These are phyloP conservation scores for Blera fallax DNA, from an alignment of 2,888 invertebrate genomes.

Conservation along the genomic window DNA sequence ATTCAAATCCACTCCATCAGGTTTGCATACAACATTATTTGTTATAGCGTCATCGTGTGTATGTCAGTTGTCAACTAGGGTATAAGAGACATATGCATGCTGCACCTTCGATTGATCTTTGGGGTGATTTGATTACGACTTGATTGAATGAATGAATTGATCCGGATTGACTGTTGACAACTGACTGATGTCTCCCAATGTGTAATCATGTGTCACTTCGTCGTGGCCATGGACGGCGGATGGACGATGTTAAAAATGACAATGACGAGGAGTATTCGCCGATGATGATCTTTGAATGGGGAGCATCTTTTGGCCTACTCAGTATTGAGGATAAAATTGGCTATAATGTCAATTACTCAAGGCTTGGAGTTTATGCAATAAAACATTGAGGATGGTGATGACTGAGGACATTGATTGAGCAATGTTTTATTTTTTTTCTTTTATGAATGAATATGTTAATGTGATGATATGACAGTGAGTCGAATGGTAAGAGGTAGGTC, in stretches of 20 bases:
- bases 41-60: conserved; percentile 69
- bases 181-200: conserved; percentile 66
- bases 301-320: conserved; percentile 27
- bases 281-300: conserved; percentile 49
- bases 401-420: neutral
- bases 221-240: conserved; percentile 45
- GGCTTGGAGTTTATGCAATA: conserved; percentile 6
- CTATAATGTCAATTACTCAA: conserved; percentile 23
- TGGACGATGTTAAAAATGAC: conserved; percentile 61
- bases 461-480: neutral
- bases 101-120: conserved; percentile 67
- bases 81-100: conserved; percentile 63
- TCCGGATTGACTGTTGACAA: conserved; percentile 68
- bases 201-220: conserved; percentile 66
- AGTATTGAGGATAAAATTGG: conserved; percentile 25
- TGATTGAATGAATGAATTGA: conserved; percentile 68
- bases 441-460: neutral
- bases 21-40: conserved; percentile 74
- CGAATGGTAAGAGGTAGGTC: no score
- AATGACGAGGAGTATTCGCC: conserved; percentile 33
- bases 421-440: neutral
- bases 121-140: conserved; percentile 68
- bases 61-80: conserved; percentile 71
- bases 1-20: conserved; percentile 73
- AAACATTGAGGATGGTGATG: neutral